Evolutionary conservation across 2,888 invertebrate species (phyloP).

Genomic region (Caenorhabditis becei): DNA sequence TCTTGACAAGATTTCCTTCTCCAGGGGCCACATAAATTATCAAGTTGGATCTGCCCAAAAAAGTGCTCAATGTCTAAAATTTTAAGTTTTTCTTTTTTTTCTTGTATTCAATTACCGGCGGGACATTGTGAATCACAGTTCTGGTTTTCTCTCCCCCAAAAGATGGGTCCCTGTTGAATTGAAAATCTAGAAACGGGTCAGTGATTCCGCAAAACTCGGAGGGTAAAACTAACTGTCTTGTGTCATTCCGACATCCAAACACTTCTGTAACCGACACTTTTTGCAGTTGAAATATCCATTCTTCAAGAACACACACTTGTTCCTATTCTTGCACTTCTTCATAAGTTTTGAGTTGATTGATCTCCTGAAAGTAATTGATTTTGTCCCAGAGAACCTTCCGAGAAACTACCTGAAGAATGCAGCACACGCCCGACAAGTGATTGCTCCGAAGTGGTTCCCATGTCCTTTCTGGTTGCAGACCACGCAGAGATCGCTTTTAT

Average conservation of each 20-base stretch:
- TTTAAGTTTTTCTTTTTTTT: no score
- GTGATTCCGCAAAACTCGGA: neutral
- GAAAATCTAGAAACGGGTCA: constrained; percentile 20
- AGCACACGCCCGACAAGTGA: constrained; percentile 30
- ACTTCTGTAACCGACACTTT: constrained; percentile 22
- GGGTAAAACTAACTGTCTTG: neutral
- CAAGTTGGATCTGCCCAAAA: constrained; percentile 20
- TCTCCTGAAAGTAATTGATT: neutral
- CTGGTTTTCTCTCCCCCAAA: neutral
- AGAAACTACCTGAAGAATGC: constrained; percentile 21
- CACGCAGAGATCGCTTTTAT: neutral
- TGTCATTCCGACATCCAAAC: constrained; percentile 20
- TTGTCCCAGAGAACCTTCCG: neutral
- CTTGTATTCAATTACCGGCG: no score
- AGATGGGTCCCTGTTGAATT: constrained; percentile 20
- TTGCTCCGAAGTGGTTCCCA: constrained; percentile 27
- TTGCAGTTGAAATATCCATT: constrained; percentile 19
- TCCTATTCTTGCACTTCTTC: neutral
- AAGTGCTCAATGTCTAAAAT: constrained; percentile 5
- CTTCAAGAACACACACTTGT: neutral
- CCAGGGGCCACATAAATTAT: constrained; percentile 10
- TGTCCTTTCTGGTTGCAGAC: constrained; percentile 17
- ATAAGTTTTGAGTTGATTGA: neutral
- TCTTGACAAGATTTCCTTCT: neutral
- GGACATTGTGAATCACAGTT: no score